Conservation (phyloP, 2,797 vertebrate species). For the Esox lucius region DNA sequence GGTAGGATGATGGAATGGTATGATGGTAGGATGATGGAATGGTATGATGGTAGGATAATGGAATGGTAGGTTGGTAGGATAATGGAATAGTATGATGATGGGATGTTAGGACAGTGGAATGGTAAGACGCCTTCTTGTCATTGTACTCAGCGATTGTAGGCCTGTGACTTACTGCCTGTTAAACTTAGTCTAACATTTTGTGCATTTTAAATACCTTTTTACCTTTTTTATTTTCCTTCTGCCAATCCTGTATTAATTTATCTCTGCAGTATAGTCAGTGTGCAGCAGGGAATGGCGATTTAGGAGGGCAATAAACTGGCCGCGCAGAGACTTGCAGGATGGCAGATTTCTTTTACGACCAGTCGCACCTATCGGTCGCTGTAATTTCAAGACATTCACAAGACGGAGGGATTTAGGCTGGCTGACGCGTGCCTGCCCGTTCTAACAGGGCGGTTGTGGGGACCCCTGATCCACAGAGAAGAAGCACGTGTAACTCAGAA, state of each 20-base stretch:
- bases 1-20: too few relatives aligned
- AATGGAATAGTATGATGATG: too few relatives aligned
- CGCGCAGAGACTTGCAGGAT: slow-evolving; percentile 9
- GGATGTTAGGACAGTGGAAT: too few relatives aligned
- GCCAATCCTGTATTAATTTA: background rate
- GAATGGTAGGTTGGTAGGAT: too few relatives aligned
- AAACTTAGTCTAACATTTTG: background rate
- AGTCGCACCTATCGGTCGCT: background rate
- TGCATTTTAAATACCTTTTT: background rate
- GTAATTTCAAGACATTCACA: slow-evolving; percentile 14
- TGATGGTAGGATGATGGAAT: background rate
- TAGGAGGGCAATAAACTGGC: slow-evolving; percentile 16
- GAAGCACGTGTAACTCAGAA: slow-evolving; percentile 3
- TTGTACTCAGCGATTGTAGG: background rate
- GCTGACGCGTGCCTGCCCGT: background rate
- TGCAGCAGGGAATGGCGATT: slow-evolving; percentile 11
- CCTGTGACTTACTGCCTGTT: background rate
- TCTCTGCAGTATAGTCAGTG: background rate
- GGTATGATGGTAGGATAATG: background rate
- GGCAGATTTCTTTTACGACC: slow-evolving; percentile 5
- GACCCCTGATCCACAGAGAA: slow-evolving; percentile 7
- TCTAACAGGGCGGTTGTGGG: background rate
- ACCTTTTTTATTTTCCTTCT: background rate
- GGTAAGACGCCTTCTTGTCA: background rate
- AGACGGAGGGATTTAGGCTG: background rate